These are phyloP conservation scores for Avahi laniger DNA, from an alignment of 2,797 vertebrate species.

Conservation along the genomic window DNA sequence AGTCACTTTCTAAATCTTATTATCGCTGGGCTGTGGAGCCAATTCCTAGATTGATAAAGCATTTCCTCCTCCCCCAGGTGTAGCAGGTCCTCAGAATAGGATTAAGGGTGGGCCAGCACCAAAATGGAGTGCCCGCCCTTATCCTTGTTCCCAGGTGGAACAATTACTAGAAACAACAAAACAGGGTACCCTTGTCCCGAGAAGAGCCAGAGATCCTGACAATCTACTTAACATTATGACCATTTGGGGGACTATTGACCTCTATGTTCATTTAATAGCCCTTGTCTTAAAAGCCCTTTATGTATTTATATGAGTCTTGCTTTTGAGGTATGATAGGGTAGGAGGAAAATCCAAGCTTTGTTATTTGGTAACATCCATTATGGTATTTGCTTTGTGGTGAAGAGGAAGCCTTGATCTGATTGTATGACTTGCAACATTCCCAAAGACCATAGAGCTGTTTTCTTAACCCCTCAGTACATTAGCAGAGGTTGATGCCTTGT, in stretches of 20 bases:
- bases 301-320: background rate
- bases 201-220: too few relatives aligned
- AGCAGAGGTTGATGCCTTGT: background rate
- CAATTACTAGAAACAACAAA: too few relatives aligned
- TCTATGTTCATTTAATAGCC: background rate
- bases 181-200: too few relatives aligned
- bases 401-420: background rate
- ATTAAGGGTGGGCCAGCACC: too few relatives aligned
- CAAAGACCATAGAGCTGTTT: background rate
- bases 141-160: too few relatives aligned
- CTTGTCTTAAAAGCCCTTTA: background rate
- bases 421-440: background rate
- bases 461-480: background rate
- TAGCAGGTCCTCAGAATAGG: too few relatives aligned
- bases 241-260: background rate
- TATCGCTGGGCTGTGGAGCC: too few relatives aligned
- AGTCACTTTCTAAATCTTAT: too few relatives aligned
- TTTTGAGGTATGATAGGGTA: background rate
- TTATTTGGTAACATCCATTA: background rate
- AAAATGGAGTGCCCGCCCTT: too few relatives aligned
- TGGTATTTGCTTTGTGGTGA: background rate
- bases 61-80: too few relatives aligned
- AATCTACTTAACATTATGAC: background rate
- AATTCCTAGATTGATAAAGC: too few relatives aligned
- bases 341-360: background rate